Evolutionary conservation across 1,140 invertebrate genomes (phyloP).

Genomic region (Hermatobates lingyangjiaoensis): DNA sequence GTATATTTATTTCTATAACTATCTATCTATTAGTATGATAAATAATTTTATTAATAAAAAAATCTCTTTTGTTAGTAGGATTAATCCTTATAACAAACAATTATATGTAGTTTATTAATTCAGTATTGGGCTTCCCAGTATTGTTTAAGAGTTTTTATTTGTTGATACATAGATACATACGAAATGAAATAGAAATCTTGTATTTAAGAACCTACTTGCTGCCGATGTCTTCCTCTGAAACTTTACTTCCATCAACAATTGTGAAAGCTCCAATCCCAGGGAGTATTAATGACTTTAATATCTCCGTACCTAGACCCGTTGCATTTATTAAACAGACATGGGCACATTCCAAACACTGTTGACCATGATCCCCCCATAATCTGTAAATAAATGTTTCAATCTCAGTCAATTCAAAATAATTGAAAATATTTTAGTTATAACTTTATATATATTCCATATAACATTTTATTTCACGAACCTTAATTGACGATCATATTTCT

Average conservation of each 20-base stretch:
- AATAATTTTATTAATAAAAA: too few species aligned
- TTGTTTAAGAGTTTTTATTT: too few species aligned
- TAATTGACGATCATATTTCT: constrained; percentile 76
- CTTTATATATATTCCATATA: too few species aligned
- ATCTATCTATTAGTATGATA: too few species aligned
- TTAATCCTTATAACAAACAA: too few species aligned
- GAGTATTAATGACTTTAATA: constrained; percentile 80
- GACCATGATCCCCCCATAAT: constrained; percentile 96
- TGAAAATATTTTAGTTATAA: not conserved
- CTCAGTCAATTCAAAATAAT: not conserved
- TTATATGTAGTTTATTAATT: too few species aligned
- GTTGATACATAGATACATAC: too few species aligned
- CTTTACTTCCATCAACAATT: constrained; percentile 75
- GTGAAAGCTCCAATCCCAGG: constrained; percentile 93
- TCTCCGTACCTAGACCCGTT: constrained; percentile 83
- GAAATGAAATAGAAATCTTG: too few species aligned
- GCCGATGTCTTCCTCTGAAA: constrained; percentile 77
- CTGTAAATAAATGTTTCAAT: constrained; percentile 26
- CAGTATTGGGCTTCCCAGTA: too few species aligned
- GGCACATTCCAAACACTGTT: constrained; percentile 64
- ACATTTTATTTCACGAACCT: constrained; percentile 30
- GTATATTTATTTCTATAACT: too few species aligned
- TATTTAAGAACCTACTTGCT: constrained; percentile 72
- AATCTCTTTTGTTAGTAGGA: too few species aligned
- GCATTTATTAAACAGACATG: constrained; percentile 90